Evolutionary conservation across 2,113 vertebrate genomes (phyloP).

Genomic region (Callocephalon fimbriatum): DNA sequence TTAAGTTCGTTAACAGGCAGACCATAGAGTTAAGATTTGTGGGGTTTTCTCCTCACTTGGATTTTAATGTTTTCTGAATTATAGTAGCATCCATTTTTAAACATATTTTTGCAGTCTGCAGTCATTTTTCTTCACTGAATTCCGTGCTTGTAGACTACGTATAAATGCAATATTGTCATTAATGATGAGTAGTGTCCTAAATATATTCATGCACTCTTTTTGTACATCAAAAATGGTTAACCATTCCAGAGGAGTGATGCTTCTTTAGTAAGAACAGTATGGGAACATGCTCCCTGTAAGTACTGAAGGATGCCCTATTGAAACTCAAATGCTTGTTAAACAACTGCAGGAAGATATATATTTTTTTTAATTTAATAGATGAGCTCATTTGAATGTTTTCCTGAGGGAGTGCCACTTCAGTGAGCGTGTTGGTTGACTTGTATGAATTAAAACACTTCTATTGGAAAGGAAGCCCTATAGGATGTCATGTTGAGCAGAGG

Average conservation of each 20-base stretch:
- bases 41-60: not conserved
- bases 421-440: not conserved
- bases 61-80: not conserved
- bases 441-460: not conserved
- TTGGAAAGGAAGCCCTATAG: not conserved
- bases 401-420: not conserved
- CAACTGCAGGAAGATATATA: not conserved
- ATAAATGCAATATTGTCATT: not conserved
- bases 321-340: conserved; percentile 1
- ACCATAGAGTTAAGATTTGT: not conserved
- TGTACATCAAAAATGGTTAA: not conserved
- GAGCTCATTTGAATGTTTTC: conserved; percentile 16
- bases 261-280: not conserved
- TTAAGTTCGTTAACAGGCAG: not conserved
- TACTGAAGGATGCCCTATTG: not conserved
- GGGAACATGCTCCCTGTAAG: not conserved
- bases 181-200: not conserved
- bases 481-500: not conserved
- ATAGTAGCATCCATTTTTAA: not conserved
- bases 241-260: not conserved
- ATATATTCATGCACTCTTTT: not conserved
- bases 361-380: not conserved
- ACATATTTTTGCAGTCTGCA: not conserved
- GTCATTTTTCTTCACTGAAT: not conserved
- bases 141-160: not conserved